Percentiles rank a stretch among this genome's conserved stretches.
These are phyloP conservation scores for Triplophysa dalaica DNA, from an alignment of 2,113 vertebrate species.

Conservation along the genomic window DNA sequence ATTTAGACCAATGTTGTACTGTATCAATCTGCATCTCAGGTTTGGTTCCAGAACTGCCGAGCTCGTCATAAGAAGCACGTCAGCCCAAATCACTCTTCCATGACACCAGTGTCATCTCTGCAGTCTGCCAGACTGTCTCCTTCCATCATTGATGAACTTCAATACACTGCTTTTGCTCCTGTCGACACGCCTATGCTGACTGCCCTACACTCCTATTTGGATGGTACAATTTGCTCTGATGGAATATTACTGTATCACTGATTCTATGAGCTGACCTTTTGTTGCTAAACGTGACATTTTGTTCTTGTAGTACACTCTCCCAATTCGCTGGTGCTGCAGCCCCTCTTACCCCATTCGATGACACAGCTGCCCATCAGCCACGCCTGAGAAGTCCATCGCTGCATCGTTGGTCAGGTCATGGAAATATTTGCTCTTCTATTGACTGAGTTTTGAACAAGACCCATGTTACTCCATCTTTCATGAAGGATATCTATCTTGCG, in stretches of 20 bases:
- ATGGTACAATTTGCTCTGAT: conserved; percentile 77
- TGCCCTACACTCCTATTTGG: conserved; percentile 91
- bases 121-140: conserved; percentile 83
- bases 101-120: conserved; percentile 76
- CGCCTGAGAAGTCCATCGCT: conserved; percentile 56
- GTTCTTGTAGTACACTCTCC: conserved; percentile 66
- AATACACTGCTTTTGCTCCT: conserved; percentile 86
- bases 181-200: conserved; percentile 86
- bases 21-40: conserved; percentile 67
- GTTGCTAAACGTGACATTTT: not conserved
- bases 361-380: conserved; percentile 72
- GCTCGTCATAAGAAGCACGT: conserved; percentile 97
- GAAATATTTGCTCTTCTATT: conserved; percentile 22
- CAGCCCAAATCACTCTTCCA: conserved; percentile 80
- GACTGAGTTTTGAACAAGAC: conserved; percentile 33
- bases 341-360: conserved; percentile 68
- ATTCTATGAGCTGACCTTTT: not conserved
- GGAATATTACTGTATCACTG: not conserved
- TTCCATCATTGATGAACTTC: conserved; percentile 88
- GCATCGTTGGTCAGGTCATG: conserved; percentile 36
- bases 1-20: no score
- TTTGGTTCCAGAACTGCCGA: conserved; percentile 98
- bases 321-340: conserved; percentile 71
- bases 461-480: conserved; percentile 21
- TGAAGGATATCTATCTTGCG: conserved; percentile 44